Percentiles rank a stretch among this genome's conserved stretches.
These are phyloP conservation scores for Mylabris phalerata DNA, from an alignment of 1,140 invertebrate species.

Conservation along the genomic window DNA sequence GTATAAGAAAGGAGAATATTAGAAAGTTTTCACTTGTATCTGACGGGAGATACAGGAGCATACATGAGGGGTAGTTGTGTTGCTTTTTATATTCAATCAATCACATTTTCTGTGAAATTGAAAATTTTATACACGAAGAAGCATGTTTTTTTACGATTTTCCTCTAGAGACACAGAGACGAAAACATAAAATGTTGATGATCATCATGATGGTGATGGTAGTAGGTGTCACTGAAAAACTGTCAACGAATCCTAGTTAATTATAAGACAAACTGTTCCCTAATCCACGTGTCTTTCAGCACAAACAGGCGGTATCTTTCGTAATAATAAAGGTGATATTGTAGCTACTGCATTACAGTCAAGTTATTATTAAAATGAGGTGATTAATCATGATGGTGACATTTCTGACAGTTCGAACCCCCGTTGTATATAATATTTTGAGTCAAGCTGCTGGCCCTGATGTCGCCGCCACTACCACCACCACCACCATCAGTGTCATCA, in stretches of 20 bases:
- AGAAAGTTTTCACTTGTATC: constrained; percentile 20
- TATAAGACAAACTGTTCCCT: constrained; percentile 21
- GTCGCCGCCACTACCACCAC: constrained; percentile 13
- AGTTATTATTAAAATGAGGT: constrained; percentile 30
- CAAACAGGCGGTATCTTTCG: constrained; percentile 21
- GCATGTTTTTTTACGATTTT: background rate
- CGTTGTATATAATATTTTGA: too few relatives aligned
- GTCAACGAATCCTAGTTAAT: constrained; percentile 13
- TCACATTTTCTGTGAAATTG: constrained; percentile 30
- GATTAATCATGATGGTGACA: constrained; percentile 29
- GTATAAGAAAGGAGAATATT: constrained; percentile 16
- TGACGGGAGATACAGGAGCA: constrained; percentile 5
- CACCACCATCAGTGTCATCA: constrained; percentile 21
- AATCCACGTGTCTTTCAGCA: constrained; percentile 24
- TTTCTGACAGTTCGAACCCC: constrained; percentile 24
- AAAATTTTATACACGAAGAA: constrained; percentile 30
- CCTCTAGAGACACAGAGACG: too few relatives aligned
- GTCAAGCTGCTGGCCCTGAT: constrained; percentile 21
- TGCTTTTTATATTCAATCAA: constrained; percentile 31
- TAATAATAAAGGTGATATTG: constrained; percentile 27
- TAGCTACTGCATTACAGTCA: constrained; percentile 28
- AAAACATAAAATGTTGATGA: too few relatives aligned
- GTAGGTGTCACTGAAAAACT: too few relatives aligned
- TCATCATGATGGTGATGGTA: too few relatives aligned
- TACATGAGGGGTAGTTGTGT: constrained; percentile 18